Percentiles rank a stretch among this genome's conserved stretches.
phyloP scores from a whole-genome alignment of 92 coral and sea anemone species.

The Micromussa lordhowensis region DNA sequence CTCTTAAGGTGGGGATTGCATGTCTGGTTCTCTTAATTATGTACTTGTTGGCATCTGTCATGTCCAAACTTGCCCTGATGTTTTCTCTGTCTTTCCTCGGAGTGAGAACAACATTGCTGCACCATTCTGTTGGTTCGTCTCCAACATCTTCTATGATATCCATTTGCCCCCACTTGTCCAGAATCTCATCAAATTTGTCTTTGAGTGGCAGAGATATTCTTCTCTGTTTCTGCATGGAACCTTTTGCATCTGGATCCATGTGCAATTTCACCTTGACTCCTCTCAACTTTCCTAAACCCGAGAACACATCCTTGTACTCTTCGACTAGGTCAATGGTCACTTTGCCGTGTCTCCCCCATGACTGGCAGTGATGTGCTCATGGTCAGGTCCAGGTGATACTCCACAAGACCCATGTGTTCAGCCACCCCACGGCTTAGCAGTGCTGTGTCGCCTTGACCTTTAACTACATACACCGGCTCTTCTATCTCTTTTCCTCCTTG shows the following conservation, averaged over 20 bases:
- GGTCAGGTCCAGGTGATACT: too few relatives aligned
- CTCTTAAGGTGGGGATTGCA: slow-evolving; percentile 20
- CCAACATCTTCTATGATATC: slow-evolving; percentile 14
- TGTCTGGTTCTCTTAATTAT: slow-evolving; percentile 40
- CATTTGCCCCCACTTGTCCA: slow-evolving; percentile 44
- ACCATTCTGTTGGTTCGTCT: too few relatives aligned
- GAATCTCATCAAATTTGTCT: slow-evolving; percentile 43
- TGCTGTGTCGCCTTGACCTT: slow-evolving; percentile 29
- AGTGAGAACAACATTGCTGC: too few relatives aligned
- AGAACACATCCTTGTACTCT: too few relatives aligned
- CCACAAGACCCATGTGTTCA: background rate
- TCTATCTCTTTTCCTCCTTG: background rate
- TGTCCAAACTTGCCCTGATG: slow-evolving; percentile 44
- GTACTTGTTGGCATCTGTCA: slow-evolving; percentile 45
- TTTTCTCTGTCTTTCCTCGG: too few relatives aligned
- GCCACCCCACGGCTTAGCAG: slow-evolving; percentile 38
- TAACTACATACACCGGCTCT: slow-evolving; percentile 23
- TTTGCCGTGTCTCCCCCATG: too few relatives aligned
- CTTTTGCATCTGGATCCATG: slow-evolving; percentile 23
- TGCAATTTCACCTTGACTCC: slow-evolving; percentile 36
- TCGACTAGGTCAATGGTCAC: too few relatives aligned
- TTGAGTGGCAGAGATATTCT: slow-evolving; percentile 45
- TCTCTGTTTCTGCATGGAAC: slow-evolving; percentile 47
- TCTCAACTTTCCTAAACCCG: background rate
- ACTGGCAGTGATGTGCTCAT: too few relatives aligned